Evolutionary conservation across 2,888 invertebrate genomes (phyloP).

Genomic region (Stomorhina lunata): DNA sequence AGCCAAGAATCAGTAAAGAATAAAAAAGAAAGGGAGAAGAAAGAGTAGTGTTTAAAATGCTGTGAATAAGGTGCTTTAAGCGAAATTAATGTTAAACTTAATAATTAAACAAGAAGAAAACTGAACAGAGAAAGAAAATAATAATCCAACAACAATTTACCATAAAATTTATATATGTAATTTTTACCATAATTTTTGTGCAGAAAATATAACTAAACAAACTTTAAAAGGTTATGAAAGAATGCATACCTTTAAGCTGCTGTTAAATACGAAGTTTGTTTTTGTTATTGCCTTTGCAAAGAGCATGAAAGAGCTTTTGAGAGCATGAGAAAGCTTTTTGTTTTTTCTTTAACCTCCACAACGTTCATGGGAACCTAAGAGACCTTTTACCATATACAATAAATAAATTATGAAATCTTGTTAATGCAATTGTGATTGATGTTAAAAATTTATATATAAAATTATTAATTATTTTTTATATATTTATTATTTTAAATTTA

Average conservation of each 20-base stretch:
- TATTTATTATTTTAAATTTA: conserved; percentile 49
- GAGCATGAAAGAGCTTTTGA: conserved; percentile 32
- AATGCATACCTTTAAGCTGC: conserved; percentile 43
- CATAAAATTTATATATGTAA: neutral
- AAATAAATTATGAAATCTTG: conserved; percentile 31
- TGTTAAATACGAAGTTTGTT: neutral
- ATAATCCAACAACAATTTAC: neutral
- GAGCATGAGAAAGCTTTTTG: conserved; percentile 34
- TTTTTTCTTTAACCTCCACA: conserved; percentile 32
- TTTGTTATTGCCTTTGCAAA: conserved; percentile 3
- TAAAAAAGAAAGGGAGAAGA: neutral
- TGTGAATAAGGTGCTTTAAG: conserved; percentile 65
- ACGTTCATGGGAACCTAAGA: conserved; percentile 39
- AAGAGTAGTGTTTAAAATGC: conserved; percentile 62
- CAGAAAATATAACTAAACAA: neutral
- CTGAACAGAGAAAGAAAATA: neutral
- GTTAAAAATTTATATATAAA: conserved; percentile 41
- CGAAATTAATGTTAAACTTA: conserved; percentile 58
- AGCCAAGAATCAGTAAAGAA: conserved; percentile 3
- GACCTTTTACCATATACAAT: conserved; percentile 26
- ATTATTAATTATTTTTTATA: conserved; percentile 50
- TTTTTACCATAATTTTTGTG: conserved; percentile 13
- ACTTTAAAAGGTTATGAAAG: neutral
- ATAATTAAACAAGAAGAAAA: conserved; percentile 34
- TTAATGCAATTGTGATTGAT: conserved; percentile 47